A percentile compares a stretch with the other conserved stretches of the same genome.
These are phyloP conservation scores for Hylomyscus alleni DNA, from an alignment of 2,797 vertebrate genomes.

Conservation along the genomic window DNA sequence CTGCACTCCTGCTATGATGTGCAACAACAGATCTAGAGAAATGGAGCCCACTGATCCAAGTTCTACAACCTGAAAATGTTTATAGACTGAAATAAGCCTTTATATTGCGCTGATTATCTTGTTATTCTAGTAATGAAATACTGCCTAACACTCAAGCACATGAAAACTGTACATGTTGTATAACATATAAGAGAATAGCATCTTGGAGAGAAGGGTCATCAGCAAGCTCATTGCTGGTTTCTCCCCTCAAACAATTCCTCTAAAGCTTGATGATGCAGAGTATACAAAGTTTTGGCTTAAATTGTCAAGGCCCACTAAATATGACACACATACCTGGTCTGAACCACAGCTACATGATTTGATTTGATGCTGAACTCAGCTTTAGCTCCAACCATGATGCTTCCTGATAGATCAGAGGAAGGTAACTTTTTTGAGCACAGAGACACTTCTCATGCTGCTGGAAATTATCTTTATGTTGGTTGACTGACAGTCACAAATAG, in stretches of 20 bases:
- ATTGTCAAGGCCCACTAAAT: background rate
- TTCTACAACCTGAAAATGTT: background rate
- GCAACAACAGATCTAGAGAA: background rate
- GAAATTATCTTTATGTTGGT: background rate
- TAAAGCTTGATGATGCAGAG: background rate
- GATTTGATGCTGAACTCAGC: background rate
- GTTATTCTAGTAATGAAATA: background rate
- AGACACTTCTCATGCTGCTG: background rate
- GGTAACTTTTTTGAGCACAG: background rate
- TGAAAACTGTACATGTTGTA: background rate
- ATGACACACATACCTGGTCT: background rate
- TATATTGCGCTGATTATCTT: background rate
- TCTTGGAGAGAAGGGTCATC: background rate
- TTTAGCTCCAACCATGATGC: background rate
- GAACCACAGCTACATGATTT: background rate
- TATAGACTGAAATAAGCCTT: background rate
- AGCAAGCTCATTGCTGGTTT: background rate
- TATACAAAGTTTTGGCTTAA: background rate
- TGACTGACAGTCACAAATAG: background rate
- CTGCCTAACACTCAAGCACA: background rate
- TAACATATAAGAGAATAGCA: background rate
- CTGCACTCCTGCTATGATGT: background rate
- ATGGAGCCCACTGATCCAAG: fast-evolving
- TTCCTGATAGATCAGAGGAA: background rate
- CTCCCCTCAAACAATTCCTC: background rate